Evolutionary conservation across 2,797 vertebrate species (phyloP).

Genomic region (Brachyalestes nurse): DNA sequence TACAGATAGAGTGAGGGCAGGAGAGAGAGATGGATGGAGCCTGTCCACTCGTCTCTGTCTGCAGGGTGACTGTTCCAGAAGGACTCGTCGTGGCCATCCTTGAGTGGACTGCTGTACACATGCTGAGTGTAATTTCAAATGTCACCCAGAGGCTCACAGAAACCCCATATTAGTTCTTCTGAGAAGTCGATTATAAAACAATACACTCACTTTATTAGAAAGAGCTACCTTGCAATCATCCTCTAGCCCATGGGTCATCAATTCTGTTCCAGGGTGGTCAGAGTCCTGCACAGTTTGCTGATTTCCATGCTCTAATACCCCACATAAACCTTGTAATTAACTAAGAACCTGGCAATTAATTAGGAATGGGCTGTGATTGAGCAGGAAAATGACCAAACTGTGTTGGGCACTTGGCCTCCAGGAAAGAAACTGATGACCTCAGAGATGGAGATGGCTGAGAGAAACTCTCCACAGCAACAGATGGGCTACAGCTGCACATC

Average conservation of each 20-base stretch:
- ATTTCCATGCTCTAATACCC: background rate
- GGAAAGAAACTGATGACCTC: background rate
- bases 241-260: background rate
- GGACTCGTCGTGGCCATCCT: background rate
- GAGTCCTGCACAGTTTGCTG: background rate
- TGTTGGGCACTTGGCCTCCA: background rate
- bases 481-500: background rate
- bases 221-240: background rate
- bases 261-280: background rate
- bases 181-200: background rate
- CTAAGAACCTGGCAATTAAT: background rate
- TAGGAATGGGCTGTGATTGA: background rate
- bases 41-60: background rate
- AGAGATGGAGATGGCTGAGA: background rate
- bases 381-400: background rate
- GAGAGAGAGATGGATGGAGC: constrained; percentile 7
- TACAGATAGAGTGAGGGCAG: constrained; percentile 25
- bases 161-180: background rate
- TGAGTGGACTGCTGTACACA: constrained; percentile 8
- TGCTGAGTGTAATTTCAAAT: constrained; percentile 2
- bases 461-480: background rate
- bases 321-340: background rate
- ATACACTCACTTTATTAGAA: constrained; percentile 1
- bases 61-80: background rate
- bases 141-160: background rate